These are phyloP conservation scores for Opisthocomus hoazin DNA, from an alignment of 2,113 vertebrate species.

Conservation along the genomic window DNA sequence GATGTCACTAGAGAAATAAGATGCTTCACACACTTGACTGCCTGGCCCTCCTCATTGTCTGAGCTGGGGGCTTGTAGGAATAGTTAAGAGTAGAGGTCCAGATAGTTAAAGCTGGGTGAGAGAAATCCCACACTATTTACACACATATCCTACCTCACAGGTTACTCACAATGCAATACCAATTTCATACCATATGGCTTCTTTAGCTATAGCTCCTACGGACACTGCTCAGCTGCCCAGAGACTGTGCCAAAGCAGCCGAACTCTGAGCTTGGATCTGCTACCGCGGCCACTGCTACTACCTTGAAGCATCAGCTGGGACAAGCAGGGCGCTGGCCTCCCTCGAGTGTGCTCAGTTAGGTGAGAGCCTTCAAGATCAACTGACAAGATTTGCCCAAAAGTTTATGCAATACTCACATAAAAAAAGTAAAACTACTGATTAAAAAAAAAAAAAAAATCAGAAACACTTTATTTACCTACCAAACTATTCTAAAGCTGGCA, in stretches of 20 bases:
- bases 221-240: constrained; percentile 84
- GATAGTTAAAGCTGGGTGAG: not conserved
- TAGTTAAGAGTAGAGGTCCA: not conserved
- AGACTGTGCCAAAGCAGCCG: constrained; percentile 77
- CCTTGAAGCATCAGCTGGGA: constrained; percentile 64
- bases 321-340: constrained; percentile 83
- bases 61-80: not conserved
- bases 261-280: constrained; percentile 79
- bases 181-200: not conserved
- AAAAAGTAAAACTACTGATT: not conserved
- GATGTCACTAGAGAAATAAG: not conserved
- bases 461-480: not conserved
- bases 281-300: constrained; percentile 85
- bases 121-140: not conserved
- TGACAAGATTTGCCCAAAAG: not conserved
- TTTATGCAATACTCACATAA: not conserved
- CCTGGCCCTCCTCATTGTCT: not conserved
- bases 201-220: constrained; percentile 77
- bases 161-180: not conserved
- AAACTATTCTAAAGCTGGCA: not conserved
- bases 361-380: constrained; percentile 43
- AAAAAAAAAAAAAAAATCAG: not conserved
- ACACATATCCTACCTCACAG: not conserved
- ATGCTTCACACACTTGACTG: not conserved
- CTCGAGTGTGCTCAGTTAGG: constrained; percentile 84